phyloP scores from a whole-genome alignment of 92 coral and sea anemone genomes.

The Porites rus region DNA sequence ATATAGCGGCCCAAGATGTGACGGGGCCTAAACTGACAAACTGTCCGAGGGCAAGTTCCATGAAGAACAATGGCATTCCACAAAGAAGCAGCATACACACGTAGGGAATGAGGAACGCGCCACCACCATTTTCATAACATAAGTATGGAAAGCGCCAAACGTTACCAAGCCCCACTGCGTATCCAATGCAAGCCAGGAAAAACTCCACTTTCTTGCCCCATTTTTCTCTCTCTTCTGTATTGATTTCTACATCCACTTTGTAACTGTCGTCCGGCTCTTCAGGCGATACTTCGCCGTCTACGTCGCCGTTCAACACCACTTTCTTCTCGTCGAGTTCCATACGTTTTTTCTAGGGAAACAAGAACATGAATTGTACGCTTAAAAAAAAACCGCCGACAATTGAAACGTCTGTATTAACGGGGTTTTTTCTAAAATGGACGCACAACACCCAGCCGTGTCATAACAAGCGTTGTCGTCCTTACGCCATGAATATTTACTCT shows the following conservation, averaged over 20 bases:
- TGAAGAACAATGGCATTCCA: constrained; percentile 99
- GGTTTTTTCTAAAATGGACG: neutral
- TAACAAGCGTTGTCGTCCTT: constrained; percentile 27
- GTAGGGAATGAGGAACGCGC: constrained; percentile 96
- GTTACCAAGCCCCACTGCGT: constrained; percentile 98
- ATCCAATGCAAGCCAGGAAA: constrained; percentile 95
- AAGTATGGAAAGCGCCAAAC: constrained; percentile 99
- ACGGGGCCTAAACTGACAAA: constrained; percentile 95
- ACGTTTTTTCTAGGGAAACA: constrained; percentile 24
- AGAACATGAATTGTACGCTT: constrained; percentile 34
- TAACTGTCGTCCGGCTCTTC: constrained; percentile 48
- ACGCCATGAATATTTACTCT: constrained; percentile 50
- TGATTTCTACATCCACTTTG: constrained; percentile 73
- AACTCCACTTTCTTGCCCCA: constrained; percentile 98
- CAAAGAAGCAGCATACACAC: constrained; percentile 90
- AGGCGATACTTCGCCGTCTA: constrained; percentile 54
- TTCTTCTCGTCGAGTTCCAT: constrained; percentile 74
- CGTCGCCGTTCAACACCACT: constrained; percentile 69
- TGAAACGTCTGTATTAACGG: neutral
- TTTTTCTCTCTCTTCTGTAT: constrained; percentile 85
- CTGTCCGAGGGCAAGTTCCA: constrained; percentile 98
- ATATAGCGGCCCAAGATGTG: constrained; percentile 99
- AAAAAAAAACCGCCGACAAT: constrained; percentile 4
- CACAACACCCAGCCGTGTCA: constrained; percentile 54
- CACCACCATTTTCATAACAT: constrained; percentile 97